phyloP scores from a whole-genome alignment of 2,888 invertebrate species.

The Gymnosoma rotundatum region DNA sequence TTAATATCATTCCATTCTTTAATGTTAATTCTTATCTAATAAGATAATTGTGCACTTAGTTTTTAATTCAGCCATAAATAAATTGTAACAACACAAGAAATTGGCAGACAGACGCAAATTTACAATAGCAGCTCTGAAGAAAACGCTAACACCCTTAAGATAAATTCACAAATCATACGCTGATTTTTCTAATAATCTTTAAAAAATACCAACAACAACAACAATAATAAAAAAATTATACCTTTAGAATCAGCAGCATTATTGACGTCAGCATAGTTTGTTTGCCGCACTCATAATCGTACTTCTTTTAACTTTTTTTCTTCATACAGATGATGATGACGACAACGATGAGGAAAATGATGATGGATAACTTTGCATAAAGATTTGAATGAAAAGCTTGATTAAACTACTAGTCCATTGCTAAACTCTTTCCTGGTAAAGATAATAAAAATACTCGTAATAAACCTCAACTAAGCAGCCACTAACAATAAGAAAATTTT shows the following conservation, averaged over 20 bases:
- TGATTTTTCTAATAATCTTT: constrained; percentile 61
- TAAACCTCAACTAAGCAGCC: constrained; percentile 48
- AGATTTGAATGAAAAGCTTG: constrained; percentile 54
- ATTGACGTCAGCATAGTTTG: neutral
- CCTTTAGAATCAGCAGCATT: neutral
- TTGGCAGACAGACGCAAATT: constrained; percentile 27
- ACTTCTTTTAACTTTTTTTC: neutral
- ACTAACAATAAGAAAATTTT: constrained; percentile 54
- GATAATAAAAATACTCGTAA: constrained; percentile 48
- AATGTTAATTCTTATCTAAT: constrained; percentile 61
- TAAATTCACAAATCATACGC: constrained; percentile 70
- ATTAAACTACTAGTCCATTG: too few relatives aligned
- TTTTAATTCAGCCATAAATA: constrained; percentile 54
- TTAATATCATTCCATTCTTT: constrained; percentile 3
- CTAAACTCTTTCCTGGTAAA: constrained; percentile 29
- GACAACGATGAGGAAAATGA: constrained; percentile 19
- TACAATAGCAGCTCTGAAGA: constrained; percentile 19
- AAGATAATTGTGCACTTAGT: constrained; percentile 64
- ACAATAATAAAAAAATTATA: neutral
- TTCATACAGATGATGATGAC: constrained; percentile 3
- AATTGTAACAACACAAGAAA: constrained; percentile 14
- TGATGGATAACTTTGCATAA: constrained; percentile 65
- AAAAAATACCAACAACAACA: constrained; percentile 24
- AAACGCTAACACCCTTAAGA: constrained; percentile 64
- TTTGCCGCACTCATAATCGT: constrained; percentile 19